Conservation (phyloP, 2,888 invertebrate species). For the Dysmachus trigonus region DNA sequence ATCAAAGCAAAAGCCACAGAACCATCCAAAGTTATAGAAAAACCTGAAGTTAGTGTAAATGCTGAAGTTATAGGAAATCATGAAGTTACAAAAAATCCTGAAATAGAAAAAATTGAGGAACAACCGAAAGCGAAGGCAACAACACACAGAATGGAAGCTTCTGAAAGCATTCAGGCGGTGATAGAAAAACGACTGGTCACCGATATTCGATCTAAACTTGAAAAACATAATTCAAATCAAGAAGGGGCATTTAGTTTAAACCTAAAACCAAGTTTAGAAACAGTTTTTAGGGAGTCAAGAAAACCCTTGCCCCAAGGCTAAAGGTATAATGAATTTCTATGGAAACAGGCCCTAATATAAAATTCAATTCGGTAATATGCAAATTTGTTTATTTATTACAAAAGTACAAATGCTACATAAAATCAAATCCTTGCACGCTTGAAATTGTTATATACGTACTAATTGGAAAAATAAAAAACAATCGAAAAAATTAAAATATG, state of each 20-base stretch:
- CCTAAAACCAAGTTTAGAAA: neutral
- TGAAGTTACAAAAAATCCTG: too few relatives aligned
- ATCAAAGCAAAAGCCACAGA: neutral
- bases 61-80: neutral
- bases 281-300: neutral
- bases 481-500: too few relatives aligned
- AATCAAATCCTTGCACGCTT: neutral
- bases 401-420: neutral
- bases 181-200: neutral
- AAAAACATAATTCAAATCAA: neutral
- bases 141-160: neutral
- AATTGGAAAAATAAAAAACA: too few relatives aligned
- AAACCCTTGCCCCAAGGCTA: neutral
- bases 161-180: neutral
- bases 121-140: neutral
- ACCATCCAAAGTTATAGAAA: neutral
- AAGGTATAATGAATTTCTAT: neutral
- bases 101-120: neutral
- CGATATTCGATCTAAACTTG: neutral
- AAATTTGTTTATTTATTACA: neutral
- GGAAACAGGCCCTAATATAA: neutral
- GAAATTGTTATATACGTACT: too few relatives aligned
- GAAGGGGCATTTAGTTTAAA: neutral
- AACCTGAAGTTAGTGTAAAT: too few relatives aligned
- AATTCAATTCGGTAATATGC: neutral